phyloP scores from a whole-genome alignment of 2,888 invertebrate species.

The Drosophila falleni region DNA sequence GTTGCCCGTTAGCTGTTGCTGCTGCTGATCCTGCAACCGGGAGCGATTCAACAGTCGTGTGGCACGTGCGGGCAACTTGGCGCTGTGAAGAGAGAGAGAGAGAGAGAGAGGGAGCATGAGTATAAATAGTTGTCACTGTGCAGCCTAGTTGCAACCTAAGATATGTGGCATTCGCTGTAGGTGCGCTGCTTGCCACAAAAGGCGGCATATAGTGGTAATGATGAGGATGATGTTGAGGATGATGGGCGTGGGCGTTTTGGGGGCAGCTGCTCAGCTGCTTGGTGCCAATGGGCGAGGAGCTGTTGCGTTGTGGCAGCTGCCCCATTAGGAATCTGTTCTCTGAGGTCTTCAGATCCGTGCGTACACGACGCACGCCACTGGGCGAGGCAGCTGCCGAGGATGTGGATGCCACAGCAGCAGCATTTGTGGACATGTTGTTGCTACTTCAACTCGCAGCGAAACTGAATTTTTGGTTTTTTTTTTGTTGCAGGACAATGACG shows the following conservation, averaged over 20 bases:
- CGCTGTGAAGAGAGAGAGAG: slow-evolving; percentile 68
- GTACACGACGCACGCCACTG: slow-evolving; percentile 83
- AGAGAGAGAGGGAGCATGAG: background rate
- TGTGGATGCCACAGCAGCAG: slow-evolving; percentile 24
- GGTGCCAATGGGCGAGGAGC: slow-evolving; percentile 70
- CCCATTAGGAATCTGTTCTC: slow-evolving; percentile 82
- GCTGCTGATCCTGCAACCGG: slow-evolving; percentile 84
- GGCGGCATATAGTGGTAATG: slow-evolving; percentile 39
- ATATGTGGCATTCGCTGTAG: slow-evolving; percentile 59
- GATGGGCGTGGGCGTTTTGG: slow-evolving; percentile 11
- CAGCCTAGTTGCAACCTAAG: slow-evolving; percentile 43
- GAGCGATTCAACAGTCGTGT: slow-evolving; percentile 85
- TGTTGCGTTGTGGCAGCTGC: slow-evolving; percentile 61
- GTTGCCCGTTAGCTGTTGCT: slow-evolving; percentile 71
- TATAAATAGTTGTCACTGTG: background rate
- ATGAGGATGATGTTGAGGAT: slow-evolving; percentile 22
- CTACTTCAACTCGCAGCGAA: slow-evolving; percentile 26
- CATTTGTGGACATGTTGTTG: slow-evolving; percentile 46
- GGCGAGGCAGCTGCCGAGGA: slow-evolving; percentile 68
- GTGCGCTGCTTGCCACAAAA: slow-evolving; percentile 57
- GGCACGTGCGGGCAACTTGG: slow-evolving; percentile 85
- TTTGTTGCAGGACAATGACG: slow-evolving; percentile 42
- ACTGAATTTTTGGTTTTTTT: slow-evolving; percentile 15
- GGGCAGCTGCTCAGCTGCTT: slow-evolving; percentile 43
- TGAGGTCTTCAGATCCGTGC: slow-evolving; percentile 85